These are phyloP conservation scores for Sarcophaga peregrina DNA, from an alignment of 1,140 invertebrate species.

Conservation along the genomic window DNA sequence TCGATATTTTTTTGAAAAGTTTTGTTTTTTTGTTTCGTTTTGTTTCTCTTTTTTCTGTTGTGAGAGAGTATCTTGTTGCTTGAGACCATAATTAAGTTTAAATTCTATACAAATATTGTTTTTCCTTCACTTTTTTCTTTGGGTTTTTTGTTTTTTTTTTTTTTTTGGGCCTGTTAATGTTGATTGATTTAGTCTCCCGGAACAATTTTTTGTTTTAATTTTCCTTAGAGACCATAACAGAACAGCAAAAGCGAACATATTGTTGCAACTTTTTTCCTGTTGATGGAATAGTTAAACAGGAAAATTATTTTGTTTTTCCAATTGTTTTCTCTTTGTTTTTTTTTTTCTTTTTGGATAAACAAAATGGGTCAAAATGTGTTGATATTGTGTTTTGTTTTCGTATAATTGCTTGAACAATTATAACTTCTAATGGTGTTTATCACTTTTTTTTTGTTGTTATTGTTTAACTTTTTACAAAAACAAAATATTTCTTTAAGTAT, in stretches of 20 bases:
- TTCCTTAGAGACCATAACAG: not conserved
- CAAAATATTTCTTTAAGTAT: not conserved
- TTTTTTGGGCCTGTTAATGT: not conserved
- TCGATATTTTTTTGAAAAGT: not conserved
- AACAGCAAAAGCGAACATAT: too few relatives aligned
- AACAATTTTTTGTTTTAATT: not conserved
- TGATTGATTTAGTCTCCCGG: not conserved
- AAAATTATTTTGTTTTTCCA: not conserved
- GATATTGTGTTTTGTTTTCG: too few relatives aligned
- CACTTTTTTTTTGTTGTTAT: too few relatives aligned
- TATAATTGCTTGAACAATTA: conserved; percentile 11
- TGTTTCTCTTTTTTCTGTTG: not conserved
- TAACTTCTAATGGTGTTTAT: not conserved
- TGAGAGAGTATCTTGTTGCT: too few relatives aligned
- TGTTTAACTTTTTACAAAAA: not conserved
- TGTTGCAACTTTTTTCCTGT: too few relatives aligned
- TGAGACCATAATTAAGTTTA: not conserved
- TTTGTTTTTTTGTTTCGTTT: not conserved
- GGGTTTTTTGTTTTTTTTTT: too few relatives aligned
- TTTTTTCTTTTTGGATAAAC: not conserved
- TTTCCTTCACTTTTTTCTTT: too few relatives aligned
- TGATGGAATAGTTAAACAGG: too few relatives aligned
- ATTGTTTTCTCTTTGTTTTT: not conserved
- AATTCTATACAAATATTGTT: not conserved
- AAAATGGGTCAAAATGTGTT: not conserved